Conservation (phyloP, 1,140 invertebrate genomes). For the Anastrepha ludens region DNA sequence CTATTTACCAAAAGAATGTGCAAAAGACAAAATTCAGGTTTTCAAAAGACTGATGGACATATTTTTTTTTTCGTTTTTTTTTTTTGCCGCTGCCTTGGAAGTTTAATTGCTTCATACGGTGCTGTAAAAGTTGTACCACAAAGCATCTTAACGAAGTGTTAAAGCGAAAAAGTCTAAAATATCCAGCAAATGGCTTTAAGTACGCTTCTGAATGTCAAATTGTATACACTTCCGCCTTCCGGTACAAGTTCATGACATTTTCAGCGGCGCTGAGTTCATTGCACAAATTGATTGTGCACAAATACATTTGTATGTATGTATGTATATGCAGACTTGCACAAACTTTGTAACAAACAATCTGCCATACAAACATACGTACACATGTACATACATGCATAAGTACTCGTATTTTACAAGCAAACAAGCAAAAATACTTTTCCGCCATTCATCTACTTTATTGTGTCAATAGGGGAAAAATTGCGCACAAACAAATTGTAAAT, state of each 20-base stretch:
- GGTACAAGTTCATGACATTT: conserved; percentile 50
- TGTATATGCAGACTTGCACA: neutral
- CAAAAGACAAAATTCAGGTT: too few relatives aligned
- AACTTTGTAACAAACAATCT: too few relatives aligned
- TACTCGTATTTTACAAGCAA: neutral
- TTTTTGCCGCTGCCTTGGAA: too few relatives aligned
- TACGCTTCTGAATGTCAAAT: conserved; percentile 33
- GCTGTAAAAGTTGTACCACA: too few relatives aligned
- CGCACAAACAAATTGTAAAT: conserved; percentile 45
- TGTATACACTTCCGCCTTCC: conserved; percentile 43
- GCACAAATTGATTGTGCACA: conserved; percentile 44
- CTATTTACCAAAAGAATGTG: too few relatives aligned
- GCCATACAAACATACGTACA: neutral
- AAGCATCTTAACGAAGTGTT: neutral
- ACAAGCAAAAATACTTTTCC: conserved; percentile 51
- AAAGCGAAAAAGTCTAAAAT: neutral
- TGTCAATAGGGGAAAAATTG: conserved; percentile 53
- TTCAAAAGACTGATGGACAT: too few relatives aligned
- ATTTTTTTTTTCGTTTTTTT: too few relatives aligned
- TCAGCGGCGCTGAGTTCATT: conserved; percentile 39
- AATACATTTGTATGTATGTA: neutral
- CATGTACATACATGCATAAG: neutral
- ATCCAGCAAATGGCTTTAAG: neutral
- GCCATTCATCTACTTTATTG: conserved; percentile 49
- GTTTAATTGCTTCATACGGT: too few relatives aligned